A percentile compares a stretch with the other conserved stretches of the same genome.
Conservation (phyloP, 2,113 vertebrate species). For the Dipodomys merriami region DNA sequence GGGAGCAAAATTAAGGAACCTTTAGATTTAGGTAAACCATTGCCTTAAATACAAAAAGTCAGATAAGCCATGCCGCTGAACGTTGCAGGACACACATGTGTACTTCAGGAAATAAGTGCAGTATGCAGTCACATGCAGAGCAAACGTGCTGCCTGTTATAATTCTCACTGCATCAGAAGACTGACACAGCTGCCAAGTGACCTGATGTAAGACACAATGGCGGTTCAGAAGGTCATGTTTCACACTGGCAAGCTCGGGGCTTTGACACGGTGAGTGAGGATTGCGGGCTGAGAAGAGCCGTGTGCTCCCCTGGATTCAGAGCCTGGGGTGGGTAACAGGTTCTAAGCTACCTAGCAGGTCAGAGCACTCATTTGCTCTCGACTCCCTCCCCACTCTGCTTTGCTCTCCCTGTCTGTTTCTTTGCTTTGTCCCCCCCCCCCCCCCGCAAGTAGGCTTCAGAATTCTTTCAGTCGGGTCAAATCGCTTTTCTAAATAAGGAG, state of each 20-base stretch:
- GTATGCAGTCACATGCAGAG: neutral
- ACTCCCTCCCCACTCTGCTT: slow-evolving; percentile 23
- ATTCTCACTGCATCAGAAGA: neutral
- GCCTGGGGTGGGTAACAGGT: neutral
- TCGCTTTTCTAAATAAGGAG: slow-evolving; percentile 43
- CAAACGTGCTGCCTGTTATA: fast-evolving
- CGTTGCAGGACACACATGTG: neutral
- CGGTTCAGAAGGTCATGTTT: neutral
- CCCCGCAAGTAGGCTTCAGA: slow-evolving; percentile 60
- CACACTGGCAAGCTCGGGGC: neutral
- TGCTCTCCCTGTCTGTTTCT: neutral
- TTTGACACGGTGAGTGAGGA: neutral
- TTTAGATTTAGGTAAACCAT: neutral
- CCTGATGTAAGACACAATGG: neutral
- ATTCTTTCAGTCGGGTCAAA: slow-evolving; percentile 47
- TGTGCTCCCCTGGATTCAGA: neutral
- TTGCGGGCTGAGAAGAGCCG: neutral
- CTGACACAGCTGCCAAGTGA: neutral
- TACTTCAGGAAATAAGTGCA: neutral
- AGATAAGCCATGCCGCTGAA: neutral
- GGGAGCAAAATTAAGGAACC: neutral
- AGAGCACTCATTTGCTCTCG: neutral
- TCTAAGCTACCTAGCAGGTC: neutral
- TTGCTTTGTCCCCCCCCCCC: neutral
- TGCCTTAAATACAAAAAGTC: neutral